Percentiles rank a stretch among this genome's conserved stretches.
Evolutionary conservation across 2,113 vertebrate species (phyloP).

Genomic region (Menura novaehollandiae): DNA sequence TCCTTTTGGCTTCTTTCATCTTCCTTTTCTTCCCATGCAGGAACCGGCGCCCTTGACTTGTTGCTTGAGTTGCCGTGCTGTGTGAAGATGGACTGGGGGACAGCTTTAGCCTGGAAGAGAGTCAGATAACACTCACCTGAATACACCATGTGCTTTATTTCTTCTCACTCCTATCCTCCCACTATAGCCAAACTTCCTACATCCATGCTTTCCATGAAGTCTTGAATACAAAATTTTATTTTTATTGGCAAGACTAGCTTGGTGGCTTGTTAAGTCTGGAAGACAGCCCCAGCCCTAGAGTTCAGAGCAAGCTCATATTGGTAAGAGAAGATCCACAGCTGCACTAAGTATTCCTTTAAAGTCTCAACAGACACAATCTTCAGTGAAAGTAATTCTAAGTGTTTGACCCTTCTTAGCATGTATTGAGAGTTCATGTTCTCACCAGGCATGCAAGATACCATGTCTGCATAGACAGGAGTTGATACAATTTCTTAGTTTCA

Average conservation of each 20-base stretch:
- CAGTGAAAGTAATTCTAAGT: not conserved
- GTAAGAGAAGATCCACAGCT: not conserved
- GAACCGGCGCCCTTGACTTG: conserved; percentile 35
- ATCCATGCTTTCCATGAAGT: not conserved
- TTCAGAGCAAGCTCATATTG: not conserved
- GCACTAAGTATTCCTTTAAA: not conserved
- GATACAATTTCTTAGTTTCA: not conserved
- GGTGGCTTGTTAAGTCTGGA: not conserved
- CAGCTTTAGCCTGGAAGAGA: conserved; percentile 73
- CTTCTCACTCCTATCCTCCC: not conserved
- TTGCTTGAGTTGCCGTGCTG: not conserved
- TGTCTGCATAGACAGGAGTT: not conserved
- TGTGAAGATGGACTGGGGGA: conserved; percentile 69
- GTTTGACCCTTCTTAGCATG: not conserved
- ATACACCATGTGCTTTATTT: not conserved
- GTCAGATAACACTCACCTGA: not conserved
- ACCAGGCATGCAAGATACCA: not conserved
- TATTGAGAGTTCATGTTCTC: not conserved
- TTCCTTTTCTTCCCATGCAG: conserved; percentile 78
- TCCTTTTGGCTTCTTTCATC: conserved; percentile 51
- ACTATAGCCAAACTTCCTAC: not conserved
- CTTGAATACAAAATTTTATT: not conserved
- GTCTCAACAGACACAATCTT: not conserved
- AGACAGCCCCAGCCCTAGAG: not conserved
- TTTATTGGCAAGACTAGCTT: not conserved